Base-by-base conservation (phyloP, 2,888 invertebrate genomes). In the Lasioglossum oenotherae region DNA sequence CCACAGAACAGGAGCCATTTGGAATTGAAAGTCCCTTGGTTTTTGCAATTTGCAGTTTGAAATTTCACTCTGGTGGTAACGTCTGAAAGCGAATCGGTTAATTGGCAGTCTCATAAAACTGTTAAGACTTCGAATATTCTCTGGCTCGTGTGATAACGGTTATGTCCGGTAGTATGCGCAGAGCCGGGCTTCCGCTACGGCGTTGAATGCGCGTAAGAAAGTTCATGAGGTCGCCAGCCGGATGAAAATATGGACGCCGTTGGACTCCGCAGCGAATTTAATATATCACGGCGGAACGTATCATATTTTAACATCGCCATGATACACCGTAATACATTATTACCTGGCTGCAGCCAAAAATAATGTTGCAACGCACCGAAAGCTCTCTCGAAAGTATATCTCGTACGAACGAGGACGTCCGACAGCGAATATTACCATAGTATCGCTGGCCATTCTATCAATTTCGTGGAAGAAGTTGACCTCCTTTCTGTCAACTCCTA, bases 191-290 rank as follows among this genome's bases (percentile, higher is more conserved):
- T 88, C 86, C 80, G 86, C 74, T 82, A 69, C 77, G 74, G 82
- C 80, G 74, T 81, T 78, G 83, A 82, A 87, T 78, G 81, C 80
- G 80, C 67, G 81, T 46, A 75, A 80, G 73, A 88, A 81, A 82
- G 88, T 90, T 89, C 88, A 86, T 74, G 85, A 72, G 88, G 80
- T 89, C 87, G 84, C 83, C 82, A 73, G 78, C 49, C 60, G 77
- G 79, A 78, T 74, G 84, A 87, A 87, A 87, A 87, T 84, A 84
- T 79, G 87, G 81, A 81, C 77, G 77, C 19, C 76, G 78, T 77
- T 79, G 76, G 69, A 31, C 69, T 76, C n/a, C 49, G 27, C 27
- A 69, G 73, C 23, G 72, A 80, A 87, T 87, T 87, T 87, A 80
- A 86, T 87, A 82, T 76, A 82, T 81, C 81, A 74, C 57, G n/a